Base-by-base conservation (phyloP, 2,888 invertebrate genomes). In the Eupithecia tripunctaria region DNA sequence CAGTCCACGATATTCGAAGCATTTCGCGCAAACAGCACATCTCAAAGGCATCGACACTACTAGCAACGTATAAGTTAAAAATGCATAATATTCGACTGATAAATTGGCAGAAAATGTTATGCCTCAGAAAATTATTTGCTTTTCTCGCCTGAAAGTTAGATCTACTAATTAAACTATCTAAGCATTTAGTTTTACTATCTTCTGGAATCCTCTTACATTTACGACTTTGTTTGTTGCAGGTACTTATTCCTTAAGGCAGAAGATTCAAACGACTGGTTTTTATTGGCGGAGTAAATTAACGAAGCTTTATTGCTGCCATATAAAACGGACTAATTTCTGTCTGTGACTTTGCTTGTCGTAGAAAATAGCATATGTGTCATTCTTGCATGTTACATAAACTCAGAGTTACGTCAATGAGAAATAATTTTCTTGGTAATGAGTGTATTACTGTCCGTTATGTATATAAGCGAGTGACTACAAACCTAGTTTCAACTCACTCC, bases 181-280 rank as follows among this genome's bases (percentile, higher is more conserved):
- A 74, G 76, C 76, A 80, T 76, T 76, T 77, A 77, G 68, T 78
- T 78, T 79, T 73, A 78, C 74, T 71, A 72, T 71, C 69, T 43
- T 60, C 69, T 74, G 65, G 76, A 75, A 76, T 70, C 76, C 76
- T 72, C 77, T 67, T 78, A 81, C 83, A 73, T 83, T 86, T 89
- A 90, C 86, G 88, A 86, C 81, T 85, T 81, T 87, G 86, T 90
- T 89, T 89, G 88, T 90, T 89, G 69, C 89, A 90, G 90, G 90
- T 90, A 90, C 83, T 70, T 74, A 79, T 74, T 73, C 72, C 73
- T 75, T 66, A 72, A 56, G 72, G 73, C 67, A 6, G 59, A 70
- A 67, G 75, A 75, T 74, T 76, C 72, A 70, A 78, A 82, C 82
- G 80, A 81, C 82, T 76, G 78, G 81, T 83, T 85, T 73, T 87